Percentiles rank a stretch among this genome's conserved stretches.
phyloP scores from a whole-genome alignment of 2,797 vertebrate species.

The Bufotes viridis region DNA sequence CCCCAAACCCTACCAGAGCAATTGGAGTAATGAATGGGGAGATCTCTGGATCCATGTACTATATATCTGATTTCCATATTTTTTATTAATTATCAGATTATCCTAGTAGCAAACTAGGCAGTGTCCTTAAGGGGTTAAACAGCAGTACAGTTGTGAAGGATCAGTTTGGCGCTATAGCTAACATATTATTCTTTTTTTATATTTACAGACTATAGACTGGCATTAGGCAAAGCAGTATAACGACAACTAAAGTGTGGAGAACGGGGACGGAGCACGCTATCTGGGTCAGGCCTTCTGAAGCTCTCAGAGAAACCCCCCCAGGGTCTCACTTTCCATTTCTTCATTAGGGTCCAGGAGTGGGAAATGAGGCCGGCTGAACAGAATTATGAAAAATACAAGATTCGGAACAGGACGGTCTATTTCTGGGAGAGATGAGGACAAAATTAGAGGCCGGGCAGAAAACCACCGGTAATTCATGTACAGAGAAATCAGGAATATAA shows the following conservation, averaged over 20 bases:
- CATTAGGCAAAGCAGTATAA: not conserved
- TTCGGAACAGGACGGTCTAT: slow-evolving; percentile 3
- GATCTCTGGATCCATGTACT: no score
- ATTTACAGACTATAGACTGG: not conserved
- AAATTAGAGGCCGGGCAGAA: not conserved
- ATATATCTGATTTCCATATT: no score
- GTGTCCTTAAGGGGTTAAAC: no score
- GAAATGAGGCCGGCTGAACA: not conserved
- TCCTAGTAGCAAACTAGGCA: no score
- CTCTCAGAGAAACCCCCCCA: not conserved
- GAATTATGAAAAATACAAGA: not conserved
- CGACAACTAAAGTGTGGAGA: not conserved
- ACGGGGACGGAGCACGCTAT: not conserved
- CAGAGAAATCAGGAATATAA: not conserved
- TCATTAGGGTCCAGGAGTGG: not conserved
- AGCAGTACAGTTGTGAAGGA: no score
- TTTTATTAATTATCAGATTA: no score
- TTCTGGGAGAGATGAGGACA: not conserved
- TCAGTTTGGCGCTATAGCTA: no score
- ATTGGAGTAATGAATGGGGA: no score
- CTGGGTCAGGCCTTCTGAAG: no score
- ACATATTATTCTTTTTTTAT: no score
- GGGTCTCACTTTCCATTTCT: slow-evolving; percentile 2
- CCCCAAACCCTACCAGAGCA: no score
- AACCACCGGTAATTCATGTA: not conserved